phyloP scores from a whole-genome alignment of 2,888 invertebrate species.

The Mythimna pallens region DNA sequence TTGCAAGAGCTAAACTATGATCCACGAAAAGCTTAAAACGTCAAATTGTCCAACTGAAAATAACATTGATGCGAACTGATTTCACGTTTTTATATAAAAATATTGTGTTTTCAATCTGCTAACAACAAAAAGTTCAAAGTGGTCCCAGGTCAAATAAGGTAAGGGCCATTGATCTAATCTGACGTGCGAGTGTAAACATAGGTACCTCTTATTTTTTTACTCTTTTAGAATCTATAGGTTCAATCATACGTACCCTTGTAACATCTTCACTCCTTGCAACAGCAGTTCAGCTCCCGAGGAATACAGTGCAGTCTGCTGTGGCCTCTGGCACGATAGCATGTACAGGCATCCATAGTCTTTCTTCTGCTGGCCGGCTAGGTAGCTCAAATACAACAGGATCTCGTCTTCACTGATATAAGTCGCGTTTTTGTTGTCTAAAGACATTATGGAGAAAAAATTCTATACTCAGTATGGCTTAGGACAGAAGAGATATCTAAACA shows the following conservation, averaged over 20 bases:
- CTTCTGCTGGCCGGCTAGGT: conserved; percentile 92
- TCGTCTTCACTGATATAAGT: conserved; percentile 93
- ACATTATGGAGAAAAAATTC: background rate
- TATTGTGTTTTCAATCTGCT: no score
- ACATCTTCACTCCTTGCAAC: conserved; percentile 92
- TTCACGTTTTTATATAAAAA: no score
- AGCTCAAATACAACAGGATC: conserved; percentile 93
- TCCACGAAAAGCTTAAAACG: no score
- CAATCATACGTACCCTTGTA: conserved; percentile 90
- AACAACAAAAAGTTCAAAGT: no score
- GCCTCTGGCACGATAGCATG: conserved; percentile 94
- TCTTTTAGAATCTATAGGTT: background rate
- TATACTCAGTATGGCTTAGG: background rate
- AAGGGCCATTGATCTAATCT: no score
- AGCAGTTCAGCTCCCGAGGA: conserved; percentile 94
- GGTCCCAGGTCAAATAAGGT: no score
- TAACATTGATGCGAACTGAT: no score
- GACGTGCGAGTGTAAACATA: no score
- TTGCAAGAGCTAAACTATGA: no score
- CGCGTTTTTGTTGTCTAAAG: conserved; percentile 83
- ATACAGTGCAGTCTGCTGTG: conserved; percentile 93
- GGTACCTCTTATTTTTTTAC: background rate
- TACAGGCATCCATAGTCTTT: conserved; percentile 94
- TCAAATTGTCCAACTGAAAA: no score
- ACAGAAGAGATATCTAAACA: background rate